Evolutionary conservation across 2,113 vertebrate species (phyloP), one percentile per base, ranked within the genome.

Genomic region (Ciconia boyciana): DNA sequence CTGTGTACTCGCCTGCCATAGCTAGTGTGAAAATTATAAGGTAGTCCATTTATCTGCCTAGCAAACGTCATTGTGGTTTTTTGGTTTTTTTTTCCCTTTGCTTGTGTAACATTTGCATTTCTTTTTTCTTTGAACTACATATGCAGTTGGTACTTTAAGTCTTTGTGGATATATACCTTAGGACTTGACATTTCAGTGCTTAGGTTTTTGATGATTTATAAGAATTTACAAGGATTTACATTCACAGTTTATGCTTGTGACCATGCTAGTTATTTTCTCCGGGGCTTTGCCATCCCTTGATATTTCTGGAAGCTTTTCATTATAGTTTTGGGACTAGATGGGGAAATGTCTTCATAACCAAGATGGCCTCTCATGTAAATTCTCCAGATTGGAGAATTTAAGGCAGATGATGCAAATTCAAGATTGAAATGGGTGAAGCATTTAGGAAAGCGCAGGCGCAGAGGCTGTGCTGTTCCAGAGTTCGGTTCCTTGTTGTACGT

Each of bases 1-100:
- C 41, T 74, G 8, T 51, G 28, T 51, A 32, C 10, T 85, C 0
- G 0, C 20, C 16, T 70, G 26, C 39, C 1, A 1, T 80, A 39
- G 29, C 64, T 55, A 4, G 20, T 24, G 12, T 51, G 62, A 39
- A 74, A 93, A 32, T 41, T 65, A 4, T 31, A 46, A 48, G 7
- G 17, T 41, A 48, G 39, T 58, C 36, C 17, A 17, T 58, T 79
- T 58, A 43, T 18, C 13, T 83, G 39, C 41, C 15, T 41, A 64
- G 49, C 15, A 90, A 57, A 34, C 0, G 1, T 68, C 0, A n/a
- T 31, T 39, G 9, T 28, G 3, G 26, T 68, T 34, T 43, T 76
- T n/a, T 31, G 21, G 24, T 34, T n/a, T 43, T 21, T 51, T 54
- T 28, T 34, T n/a, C 36, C 31, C 3, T 72, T 51, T 75, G 2